A percentile compares a stretch with the other conserved stretches of the same genome.
phyloP scores from a whole-genome alignment of 35 echinoderm and acorn worm genomes.

The Strongylocentrotus purpuratus region DNA sequence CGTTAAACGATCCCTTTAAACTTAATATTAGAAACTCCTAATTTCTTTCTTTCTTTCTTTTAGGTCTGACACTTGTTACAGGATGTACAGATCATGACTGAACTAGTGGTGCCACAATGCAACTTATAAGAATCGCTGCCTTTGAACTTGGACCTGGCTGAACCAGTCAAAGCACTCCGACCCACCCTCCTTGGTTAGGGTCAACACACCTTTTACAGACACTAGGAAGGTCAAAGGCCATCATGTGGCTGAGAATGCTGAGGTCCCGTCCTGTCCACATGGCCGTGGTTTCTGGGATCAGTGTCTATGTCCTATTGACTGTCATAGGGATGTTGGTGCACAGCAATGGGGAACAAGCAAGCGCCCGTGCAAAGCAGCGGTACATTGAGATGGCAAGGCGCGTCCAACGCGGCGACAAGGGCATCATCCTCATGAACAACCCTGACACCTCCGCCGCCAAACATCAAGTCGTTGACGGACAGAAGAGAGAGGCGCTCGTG shows the following conservation, averaged over 20 bases:
- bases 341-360: neutral
- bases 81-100: neutral
- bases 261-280: constrained; percentile 19
- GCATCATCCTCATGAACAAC: neutral
- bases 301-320: constrained; percentile 38
- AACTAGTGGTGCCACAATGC: neutral
- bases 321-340: constrained; percentile 36
- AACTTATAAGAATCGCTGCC: neutral
- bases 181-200: neutral
- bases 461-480: neutral
- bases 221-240: neutral
- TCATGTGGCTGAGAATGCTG: constrained; percentile 21
- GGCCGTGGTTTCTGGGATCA: constrained; percentile 15
- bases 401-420: neutral
- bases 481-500: neutral
- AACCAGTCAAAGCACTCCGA: neutral
- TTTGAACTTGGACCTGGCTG: neutral
- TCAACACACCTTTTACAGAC: neutral
- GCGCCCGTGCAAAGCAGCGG: neutral
- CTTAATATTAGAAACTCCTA: neutral
- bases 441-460: neutral
- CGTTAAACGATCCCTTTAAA: too few relatives aligned
- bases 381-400: neutral
- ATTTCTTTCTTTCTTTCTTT: neutral
- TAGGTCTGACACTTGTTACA: neutral